Conservation (phyloP, 2,888 invertebrate species). For the Pyrocoelia pectoralis region DNA sequence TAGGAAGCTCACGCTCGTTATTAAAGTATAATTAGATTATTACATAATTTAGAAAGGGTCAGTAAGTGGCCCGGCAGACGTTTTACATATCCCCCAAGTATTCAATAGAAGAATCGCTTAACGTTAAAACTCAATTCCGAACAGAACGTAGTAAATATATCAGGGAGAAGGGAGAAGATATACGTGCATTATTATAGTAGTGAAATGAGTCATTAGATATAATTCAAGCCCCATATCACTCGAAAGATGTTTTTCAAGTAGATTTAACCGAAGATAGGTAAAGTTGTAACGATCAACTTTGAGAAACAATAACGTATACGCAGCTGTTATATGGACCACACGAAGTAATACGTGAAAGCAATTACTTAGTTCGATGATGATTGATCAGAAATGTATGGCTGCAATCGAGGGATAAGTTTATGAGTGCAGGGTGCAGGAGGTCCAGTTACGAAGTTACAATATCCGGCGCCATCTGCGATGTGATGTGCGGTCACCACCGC, state of each 20-base stretch:
- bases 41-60: conserved; percentile 56
- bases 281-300: conserved; percentile 21
- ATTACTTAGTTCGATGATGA: conserved; percentile 40
- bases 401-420: conserved; percentile 46
- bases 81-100: conserved; percentile 14
- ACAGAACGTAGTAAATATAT: conserved; percentile 32
- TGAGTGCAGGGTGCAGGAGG: conserved; percentile 44
- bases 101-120: conserved; percentile 28
- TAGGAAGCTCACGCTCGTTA: conserved; percentile 51
- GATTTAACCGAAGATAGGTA: conserved; percentile 37
- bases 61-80: conserved; percentile 37
- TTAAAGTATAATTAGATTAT: conserved; percentile 59
- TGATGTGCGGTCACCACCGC: conserved; percentile 45
- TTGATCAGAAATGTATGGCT: conserved; percentile 45
- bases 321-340: too few species aligned
- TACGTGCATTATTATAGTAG: conserved; percentile 24
- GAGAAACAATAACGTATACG: neutral
- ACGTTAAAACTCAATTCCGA: conserved; percentile 26
- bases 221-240: conserved; percentile 39
- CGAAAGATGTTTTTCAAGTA: conserved; percentile 38
- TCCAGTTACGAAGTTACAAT: conserved; percentile 33
- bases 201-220: conserved; percentile 41
- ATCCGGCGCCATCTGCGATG: conserved; percentile 52
- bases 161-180: conserved; percentile 26
- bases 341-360: conserved; percentile 29